Base-by-base conservation (phyloP, 2,888 invertebrate genomes). In the Tridacna crocea region DNA sequence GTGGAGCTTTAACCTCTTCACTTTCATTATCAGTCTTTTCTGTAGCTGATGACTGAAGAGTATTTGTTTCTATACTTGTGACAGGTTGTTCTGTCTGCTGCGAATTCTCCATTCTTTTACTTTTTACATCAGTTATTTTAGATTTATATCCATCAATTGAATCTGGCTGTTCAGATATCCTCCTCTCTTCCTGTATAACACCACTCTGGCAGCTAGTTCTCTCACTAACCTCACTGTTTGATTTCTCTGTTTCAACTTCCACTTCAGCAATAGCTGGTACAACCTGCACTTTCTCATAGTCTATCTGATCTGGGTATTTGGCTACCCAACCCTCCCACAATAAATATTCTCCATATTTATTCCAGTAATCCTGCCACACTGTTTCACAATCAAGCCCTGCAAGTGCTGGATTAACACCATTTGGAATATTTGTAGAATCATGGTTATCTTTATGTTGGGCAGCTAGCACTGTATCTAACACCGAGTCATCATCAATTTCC, bases 291-390 rank as follows among this genome's bases (percentile, higher is more conserved):
- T 90, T 84, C 22, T 89, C 88, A 77, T 84, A 87, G 19, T 89
- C 88, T n/a, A 90, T 87, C 68, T 91, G 91, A 77, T 93, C 91
- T 0, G 93, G 93, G 79, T 93, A 93, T 79, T 92, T 93, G 36
- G 88, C 88, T 11, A 93, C 83, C 93, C 93, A 94, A 0, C 89
- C 90, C 75, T 92, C 90, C 92, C 92, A 93, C 24, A 92, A 90
- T 36, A 93, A 77, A 75, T 89, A 88, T 70, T 93, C 93, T 17
- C 92, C 93, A 88, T 92, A 90, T 76, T 91, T 90, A 15, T 83
- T 87, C 92, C 93, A 93, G 82, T 92, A 92, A 65, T 89, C 88
- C 17, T 91, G 85, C 90, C 90, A 92, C 0, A 87, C 89, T 47
- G 77, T 80, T 36, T 91, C 90, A 51, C 89, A 75, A 70, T 89